phyloP scores from a whole-genome alignment of 2,113 vertebrate genomes.

The Xenotilapia leptura region DNA sequence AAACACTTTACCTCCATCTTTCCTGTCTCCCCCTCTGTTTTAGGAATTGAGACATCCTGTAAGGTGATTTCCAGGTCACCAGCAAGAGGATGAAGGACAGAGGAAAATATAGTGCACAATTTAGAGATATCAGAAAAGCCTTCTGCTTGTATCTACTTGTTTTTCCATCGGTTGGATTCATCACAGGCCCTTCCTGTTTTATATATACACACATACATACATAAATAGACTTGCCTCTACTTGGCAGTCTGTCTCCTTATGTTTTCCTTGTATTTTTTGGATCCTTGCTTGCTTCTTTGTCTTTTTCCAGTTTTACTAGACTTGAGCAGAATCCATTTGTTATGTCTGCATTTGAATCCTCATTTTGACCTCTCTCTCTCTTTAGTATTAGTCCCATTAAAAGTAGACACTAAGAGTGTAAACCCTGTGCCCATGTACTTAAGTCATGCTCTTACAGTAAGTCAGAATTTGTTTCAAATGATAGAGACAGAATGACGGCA shows the following conservation, averaged over 20 bases:
- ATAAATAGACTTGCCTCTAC: not conserved
- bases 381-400: not conserved
- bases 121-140: not conserved
- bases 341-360: not conserved
- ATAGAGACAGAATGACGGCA: not conserved
- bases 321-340: not conserved
- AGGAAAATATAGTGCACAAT: not conserved
- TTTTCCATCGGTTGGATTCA: not conserved
- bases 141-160: not conserved
- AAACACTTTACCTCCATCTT: not conserved
- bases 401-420: not conserved
- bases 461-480: not conserved
- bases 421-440: not conserved
- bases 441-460: not conserved
- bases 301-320: not conserved
- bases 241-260: not conserved
- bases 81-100: not conserved
- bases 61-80: not conserved
- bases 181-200: not conserved
- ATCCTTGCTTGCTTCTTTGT: not conserved
- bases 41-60: not conserved
- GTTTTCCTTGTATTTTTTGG: not conserved
- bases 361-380: not conserved
- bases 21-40: not conserved
- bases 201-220: rapidly evolving